These are phyloP conservation scores for Rafetus swinhoei DNA, from an alignment of 2,113 vertebrate species.

Conservation along the genomic window DNA sequence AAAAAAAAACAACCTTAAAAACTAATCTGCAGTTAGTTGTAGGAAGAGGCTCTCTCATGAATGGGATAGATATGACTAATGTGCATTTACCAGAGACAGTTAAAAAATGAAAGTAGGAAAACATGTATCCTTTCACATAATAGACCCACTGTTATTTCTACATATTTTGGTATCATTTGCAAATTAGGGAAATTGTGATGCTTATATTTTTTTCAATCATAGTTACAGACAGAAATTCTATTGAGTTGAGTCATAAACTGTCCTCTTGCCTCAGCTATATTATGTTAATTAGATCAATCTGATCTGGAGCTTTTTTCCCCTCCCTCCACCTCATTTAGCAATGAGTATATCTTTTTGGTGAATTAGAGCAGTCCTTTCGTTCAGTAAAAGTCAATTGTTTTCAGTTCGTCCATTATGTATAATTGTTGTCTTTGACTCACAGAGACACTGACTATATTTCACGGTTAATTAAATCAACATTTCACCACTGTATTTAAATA, in stretches of 20 bases:
- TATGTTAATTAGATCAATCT: conserved; percentile 57
- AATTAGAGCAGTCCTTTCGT: conserved; percentile 71
- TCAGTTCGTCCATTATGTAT: conserved; percentile 51
- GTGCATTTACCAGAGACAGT: conserved; percentile 65
- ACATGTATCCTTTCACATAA: conserved; percentile 39
- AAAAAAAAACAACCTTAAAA: conserved; percentile 37
- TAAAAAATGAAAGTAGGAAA: conserved; percentile 67
- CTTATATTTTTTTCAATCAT: conserved; percentile 22
- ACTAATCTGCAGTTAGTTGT: conserved; percentile 9
- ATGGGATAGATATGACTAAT: conserved; percentile 62
- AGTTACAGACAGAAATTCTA: conserved; percentile 61
- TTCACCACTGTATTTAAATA: conserved; percentile 31
- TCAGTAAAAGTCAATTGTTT: conserved; percentile 72
- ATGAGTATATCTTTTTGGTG: conserved; percentile 75
- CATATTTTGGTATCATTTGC: conserved; percentile 64
- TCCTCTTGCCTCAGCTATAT: conserved; percentile 64
- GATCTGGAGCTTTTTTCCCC: conserved; percentile 40
- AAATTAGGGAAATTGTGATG: conserved; percentile 54
- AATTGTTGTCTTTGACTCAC: conserved; percentile 69
- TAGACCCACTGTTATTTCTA: conserved; percentile 65
- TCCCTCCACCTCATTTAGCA: conserved; percentile 75
- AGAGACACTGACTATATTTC: conserved; percentile 38
- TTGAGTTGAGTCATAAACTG: conserved; percentile 67
- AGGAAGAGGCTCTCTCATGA: conserved; percentile 46
- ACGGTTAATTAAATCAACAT: conserved; percentile 58